Conservation (phyloP, 2,888 invertebrate species). For the Tipula lateralis region DNA sequence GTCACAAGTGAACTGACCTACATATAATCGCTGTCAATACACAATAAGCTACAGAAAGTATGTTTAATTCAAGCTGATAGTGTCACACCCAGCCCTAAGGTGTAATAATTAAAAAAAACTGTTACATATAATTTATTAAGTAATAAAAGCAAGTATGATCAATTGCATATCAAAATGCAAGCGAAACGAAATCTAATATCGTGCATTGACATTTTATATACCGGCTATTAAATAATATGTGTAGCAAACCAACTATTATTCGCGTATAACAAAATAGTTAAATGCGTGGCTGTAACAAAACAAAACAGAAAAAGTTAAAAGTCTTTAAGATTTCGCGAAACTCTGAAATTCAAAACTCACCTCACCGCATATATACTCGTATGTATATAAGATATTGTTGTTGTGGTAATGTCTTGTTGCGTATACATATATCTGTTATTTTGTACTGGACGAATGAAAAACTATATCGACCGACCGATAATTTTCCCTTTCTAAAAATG, state of each 20-base stretch:
- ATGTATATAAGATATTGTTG: not conserved
- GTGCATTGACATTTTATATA: not conserved
- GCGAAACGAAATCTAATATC: not conserved
- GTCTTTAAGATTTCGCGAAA: not conserved
- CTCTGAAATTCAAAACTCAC: not conserved
- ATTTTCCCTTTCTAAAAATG: not conserved
- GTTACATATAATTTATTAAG: not conserved
- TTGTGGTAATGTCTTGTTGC: not conserved
- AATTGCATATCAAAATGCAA: not conserved
- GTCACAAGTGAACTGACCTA: too few species aligned
- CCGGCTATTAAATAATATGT: not conserved
- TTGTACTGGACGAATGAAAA: not conserved
- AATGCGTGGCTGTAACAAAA: not conserved
- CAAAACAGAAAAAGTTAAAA: not conserved
- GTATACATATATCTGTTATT: not conserved
- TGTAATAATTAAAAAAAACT: not conserved
- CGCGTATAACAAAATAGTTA: not conserved
- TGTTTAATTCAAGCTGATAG: not conserved
- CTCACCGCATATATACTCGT: not conserved
- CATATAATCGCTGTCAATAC: not conserved
- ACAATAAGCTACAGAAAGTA: not conserved
- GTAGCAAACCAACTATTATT: not conserved
- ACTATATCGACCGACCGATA: not conserved
- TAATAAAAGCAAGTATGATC: not conserved
- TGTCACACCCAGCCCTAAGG: not conserved